Evolutionary conservation across 1,140 invertebrate species (phyloP).

Genomic region (Drosophila athabasca): DNA sequence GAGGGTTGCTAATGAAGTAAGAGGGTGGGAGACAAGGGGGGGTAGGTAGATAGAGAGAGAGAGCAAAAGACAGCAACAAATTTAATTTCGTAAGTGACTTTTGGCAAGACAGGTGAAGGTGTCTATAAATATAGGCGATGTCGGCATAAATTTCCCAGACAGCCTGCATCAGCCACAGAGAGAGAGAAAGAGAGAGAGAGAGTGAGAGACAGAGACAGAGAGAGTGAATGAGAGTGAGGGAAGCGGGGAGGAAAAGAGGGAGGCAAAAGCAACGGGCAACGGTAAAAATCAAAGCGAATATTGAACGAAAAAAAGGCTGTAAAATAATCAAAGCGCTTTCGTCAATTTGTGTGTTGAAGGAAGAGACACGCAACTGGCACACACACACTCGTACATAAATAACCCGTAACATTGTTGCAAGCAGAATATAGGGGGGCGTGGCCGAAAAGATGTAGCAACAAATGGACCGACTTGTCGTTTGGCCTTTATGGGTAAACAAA

Average conservation of each 20-base stretch:
- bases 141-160: constrained; percentile 62
- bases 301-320: constrained; percentile 22
- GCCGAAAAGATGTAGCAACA: constrained; percentile 10
- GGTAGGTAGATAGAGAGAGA: neutral
- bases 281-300: constrained; percentile 49
- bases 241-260: neutral
- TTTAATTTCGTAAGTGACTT: constrained; percentile 78
- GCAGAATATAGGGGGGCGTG: neutral
- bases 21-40: neutral
- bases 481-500: constrained; percentile 38
- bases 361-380: neutral
- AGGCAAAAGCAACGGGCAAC: neutral
- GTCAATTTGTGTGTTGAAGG: constrained; percentile 26
- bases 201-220: neutral
- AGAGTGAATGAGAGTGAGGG: neutral
- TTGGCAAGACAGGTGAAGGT: constrained; percentile 75
- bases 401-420: constrained; percentile 7
- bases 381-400: constrained; percentile 10
- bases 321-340: constrained; percentile 57
- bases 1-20: constrained; percentile 5
- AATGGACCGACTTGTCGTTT: constrained; percentile 49
- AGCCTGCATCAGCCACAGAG: neutral
- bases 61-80: constrained; percentile 43
- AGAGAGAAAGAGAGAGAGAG: neutral
- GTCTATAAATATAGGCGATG: constrained; percentile 74